Conservation (phyloP, 2,888 invertebrate species). For the Eupithecia insigniata region DNA sequence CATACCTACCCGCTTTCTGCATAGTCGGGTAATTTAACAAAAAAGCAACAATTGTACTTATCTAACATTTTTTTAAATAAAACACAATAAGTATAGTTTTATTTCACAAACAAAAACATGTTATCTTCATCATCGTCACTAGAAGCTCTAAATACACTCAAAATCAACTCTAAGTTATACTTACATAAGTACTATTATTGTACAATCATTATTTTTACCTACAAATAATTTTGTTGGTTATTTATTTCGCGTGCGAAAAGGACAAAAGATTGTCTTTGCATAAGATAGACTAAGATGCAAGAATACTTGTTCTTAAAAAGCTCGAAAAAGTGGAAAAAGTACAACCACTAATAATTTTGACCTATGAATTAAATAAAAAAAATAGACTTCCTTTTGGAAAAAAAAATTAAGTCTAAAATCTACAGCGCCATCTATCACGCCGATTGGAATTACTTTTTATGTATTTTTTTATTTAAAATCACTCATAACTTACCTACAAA, state of each 20-base stretch:
- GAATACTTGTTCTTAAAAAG: background rate
- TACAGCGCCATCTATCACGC: background rate
- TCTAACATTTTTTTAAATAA: background rate
- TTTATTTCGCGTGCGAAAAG: background rate
- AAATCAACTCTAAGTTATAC: background rate
- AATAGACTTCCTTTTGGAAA: background rate
- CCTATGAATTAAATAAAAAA: background rate
- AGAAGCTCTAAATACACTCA: background rate
- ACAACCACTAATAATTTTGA: background rate
- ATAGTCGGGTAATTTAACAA: background rate
- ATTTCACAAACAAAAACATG: background rate
- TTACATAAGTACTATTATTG: background rate
- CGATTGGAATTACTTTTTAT: background rate
- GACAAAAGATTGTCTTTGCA: background rate
- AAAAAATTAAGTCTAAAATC: background rate
- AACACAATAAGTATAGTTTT: background rate
- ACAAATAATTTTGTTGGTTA: background rate
- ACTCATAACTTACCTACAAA: background rate
- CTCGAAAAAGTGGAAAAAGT: background rate
- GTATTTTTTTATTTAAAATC: background rate
- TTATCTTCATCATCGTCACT: background rate
- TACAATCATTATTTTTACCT: background rate
- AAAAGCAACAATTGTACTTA: conserved; percentile 6
- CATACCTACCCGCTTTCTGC: background rate
- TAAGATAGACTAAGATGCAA: background rate